phyloP scores from a whole-genome alignment of 2,888 invertebrate species.

The Alcis repandata region DNA sequence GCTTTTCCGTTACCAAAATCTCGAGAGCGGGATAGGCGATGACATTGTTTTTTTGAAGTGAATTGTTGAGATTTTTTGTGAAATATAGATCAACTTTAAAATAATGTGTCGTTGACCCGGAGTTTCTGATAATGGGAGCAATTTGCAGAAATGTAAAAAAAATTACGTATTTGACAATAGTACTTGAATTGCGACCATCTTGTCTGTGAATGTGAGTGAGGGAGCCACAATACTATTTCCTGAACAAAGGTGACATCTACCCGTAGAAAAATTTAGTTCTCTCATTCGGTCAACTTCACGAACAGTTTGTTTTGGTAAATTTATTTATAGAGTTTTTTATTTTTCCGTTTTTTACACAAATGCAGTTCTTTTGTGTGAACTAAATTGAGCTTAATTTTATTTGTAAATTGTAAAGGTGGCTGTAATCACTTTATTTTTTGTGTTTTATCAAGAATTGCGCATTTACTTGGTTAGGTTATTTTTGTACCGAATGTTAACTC shows the following conservation, averaged over 20 bases:
- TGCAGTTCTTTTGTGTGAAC: neutral
- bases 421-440: neutral
- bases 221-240: neutral
- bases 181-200: neutral
- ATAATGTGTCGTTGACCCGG: constrained; percentile 80
- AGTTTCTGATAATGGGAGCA: constrained; percentile 59
- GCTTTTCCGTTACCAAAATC: constrained; percentile 35
- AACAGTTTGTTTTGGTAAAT: neutral
- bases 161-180: constrained; percentile 43
- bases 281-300: neutral
- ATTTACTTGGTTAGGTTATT: neutral
- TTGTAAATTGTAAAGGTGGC: constrained; percentile 5
- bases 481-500: neutral
- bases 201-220: neutral
- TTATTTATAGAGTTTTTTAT: constrained; percentile 13
- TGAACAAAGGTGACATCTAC: neutral
- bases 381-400: constrained; percentile 14
- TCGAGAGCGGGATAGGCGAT: constrained; percentile 58
- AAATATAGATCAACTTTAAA: constrained; percentile 83
- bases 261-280: neutral
- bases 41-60: constrained; percentile 62
- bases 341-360: constrained; percentile 11
- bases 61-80: constrained; percentile 75
- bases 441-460: neutral
- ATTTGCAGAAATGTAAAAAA: constrained; percentile 50